Base-by-base conservation (phyloP, 2,113 vertebrate genomes). In the Pomatorhinus ruficollis region DNA sequence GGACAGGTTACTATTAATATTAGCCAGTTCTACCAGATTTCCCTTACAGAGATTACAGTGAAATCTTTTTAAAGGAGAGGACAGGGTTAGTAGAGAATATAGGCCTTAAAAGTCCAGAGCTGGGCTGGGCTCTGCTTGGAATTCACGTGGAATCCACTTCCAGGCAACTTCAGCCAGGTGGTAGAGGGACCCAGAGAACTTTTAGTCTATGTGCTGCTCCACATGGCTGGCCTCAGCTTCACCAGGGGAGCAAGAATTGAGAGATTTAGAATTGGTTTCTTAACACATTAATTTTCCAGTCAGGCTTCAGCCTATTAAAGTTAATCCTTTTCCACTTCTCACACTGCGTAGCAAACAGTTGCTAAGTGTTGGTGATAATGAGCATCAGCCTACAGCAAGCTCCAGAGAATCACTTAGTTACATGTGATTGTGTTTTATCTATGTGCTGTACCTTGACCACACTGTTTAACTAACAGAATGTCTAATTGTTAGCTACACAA, bases 401-500 rank as follows among this genome's bases (percentile, higher is more conserved):
- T 89, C 84, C 78, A 93, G 57, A 79, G 74, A 96, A 56, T 64
- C 93, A 40, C 60, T 91, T n/a, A 42, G 37, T 57, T 78, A 78
- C 49, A 56, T 0, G 5, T 60, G 44, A 39, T 56, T 79, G 31
- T 59, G 28, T 84, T 78, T 91, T 53, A 89, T 82, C 77, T 71
- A 12, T 50, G 37, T 60, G 44, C 64, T 72, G 57, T 54, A 71
- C 78, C 53, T 85, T 82, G 86, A 56, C 44, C 39, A 76, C 24
- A 52, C 15, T 76, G 44, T 82, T 93, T 56, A 75, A 75, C 15
- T 84, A 89, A 84, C 44, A 91, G 30, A 71, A 83, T 64, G 33
- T 71, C 84, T 84, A 78, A 87, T 91, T 91, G 84, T 89, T 82
- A 91, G 49, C 84, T 83, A 71, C 61, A 60, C 40, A 56, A 89